These are phyloP conservation scores for Calephelis nemesis DNA, from an alignment of 1,140 invertebrate species.

Conservation along the genomic window DNA sequence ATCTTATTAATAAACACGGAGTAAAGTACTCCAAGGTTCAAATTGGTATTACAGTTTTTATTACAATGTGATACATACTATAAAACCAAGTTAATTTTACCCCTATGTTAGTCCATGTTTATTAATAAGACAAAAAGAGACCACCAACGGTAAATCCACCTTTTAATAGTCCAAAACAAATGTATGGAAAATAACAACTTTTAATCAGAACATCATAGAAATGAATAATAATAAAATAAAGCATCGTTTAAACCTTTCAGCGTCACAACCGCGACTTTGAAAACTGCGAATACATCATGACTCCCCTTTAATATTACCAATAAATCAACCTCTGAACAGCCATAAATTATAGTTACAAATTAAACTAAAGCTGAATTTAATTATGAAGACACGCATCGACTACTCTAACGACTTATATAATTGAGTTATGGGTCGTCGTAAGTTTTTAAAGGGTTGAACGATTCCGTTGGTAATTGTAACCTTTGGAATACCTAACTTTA, in stretches of 20 bases:
- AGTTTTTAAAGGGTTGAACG: conserved; percentile 45
- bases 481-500: conserved; percentile 1
- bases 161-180: too few species aligned
- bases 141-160: too few species aligned
- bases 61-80: too few species aligned
- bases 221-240: too few species aligned
- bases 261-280: conserved; percentile 27
- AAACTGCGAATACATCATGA: conserved; percentile 58
- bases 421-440: conserved; percentile 54
- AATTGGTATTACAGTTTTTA: too few species aligned
- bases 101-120: too few species aligned
- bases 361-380: conserved; percentile 69
- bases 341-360: conserved; percentile 71
- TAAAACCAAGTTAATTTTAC: too few species aligned
- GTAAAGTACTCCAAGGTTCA: too few species aligned
- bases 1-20: too few species aligned
- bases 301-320: conserved; percentile 41
- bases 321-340: conserved; percentile 49
- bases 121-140: too few species aligned
- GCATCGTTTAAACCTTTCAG: conserved; percentile 16
- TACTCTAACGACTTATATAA: conserved; percentile 62
- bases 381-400: conserved; percentile 70
- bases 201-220: too few species aligned
- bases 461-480: conserved; percentile 6
- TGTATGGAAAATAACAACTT: too few species aligned